These are phyloP conservation scores for Picathartes gymnocephalus DNA, from an alignment of 2,113 vertebrate genomes.

Conservation along the genomic window DNA sequence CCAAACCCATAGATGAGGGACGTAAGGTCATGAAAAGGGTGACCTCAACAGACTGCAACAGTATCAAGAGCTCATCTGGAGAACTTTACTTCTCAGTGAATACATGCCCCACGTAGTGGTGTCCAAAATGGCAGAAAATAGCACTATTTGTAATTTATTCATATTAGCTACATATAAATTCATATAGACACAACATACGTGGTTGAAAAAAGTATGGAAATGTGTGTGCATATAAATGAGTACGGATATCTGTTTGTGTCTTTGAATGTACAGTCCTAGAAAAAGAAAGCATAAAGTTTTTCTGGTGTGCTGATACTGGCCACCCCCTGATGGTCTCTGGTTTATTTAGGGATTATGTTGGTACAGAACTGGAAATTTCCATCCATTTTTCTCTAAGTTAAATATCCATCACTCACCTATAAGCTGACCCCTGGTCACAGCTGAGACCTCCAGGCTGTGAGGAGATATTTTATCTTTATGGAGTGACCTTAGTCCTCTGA, in stretches of 20 bases:
- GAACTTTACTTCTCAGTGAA: neutral
- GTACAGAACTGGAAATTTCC: neutral
- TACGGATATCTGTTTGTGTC: neutral
- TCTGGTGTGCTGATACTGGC: neutral
- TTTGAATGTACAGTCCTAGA: neutral
- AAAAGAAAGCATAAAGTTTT: neutral
- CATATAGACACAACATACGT: neutral
- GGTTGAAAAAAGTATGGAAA: neutral
- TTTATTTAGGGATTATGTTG: neutral
- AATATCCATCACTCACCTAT: neutral
- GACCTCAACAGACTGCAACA: neutral
- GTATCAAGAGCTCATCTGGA: neutral
- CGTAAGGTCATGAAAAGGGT: neutral
- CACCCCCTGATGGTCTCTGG: neutral
- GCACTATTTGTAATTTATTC: neutral
- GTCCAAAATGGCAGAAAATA: neutral
- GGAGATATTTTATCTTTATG: neutral
- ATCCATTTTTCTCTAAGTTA: neutral
- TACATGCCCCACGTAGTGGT: neutral
- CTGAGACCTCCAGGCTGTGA: neutral
- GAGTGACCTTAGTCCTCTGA: neutral
- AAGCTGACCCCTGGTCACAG: neutral
- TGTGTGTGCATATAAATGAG: neutral
- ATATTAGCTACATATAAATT: neutral
- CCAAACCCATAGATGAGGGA: neutral